These are phyloP conservation scores for Paratrypauchen microcephalus DNA, from an alignment of 2,797 vertebrate genomes.

Conservation along the genomic window DNA sequence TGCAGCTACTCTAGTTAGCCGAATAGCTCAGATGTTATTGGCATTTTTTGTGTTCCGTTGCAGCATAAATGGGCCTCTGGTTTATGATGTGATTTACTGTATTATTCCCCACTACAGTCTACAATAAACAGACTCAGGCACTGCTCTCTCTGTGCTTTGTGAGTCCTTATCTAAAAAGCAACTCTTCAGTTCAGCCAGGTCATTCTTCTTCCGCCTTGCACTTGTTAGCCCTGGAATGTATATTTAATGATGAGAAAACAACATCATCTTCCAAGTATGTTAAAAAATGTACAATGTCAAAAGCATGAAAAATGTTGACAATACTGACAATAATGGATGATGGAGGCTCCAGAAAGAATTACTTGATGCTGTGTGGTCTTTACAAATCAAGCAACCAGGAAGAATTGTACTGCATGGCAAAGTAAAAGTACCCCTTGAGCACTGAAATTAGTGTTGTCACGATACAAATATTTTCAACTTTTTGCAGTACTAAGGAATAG, in stretches of 20 bases:
- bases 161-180: constrained; percentile 65
- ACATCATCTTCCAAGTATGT: constrained; percentile 48
- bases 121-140: background rate
- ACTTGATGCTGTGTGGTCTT: background rate
- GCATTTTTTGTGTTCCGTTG: constrained; percentile 21
- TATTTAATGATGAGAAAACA: constrained; percentile 73
- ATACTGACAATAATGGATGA: constrained; percentile 13
- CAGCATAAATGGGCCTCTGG: constrained; percentile 12
- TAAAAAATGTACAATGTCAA: constrained; percentile 51
- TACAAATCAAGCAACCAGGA: background rate
- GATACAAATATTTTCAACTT: no score
- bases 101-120: constrained; percentile 15
- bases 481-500: no score
- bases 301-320: constrained; percentile 14
- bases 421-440: background rate
- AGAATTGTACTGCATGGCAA: no score
- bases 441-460: background rate
- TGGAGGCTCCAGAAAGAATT: background rate
- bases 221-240: constrained; percentile 66
- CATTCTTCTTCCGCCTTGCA: constrained; percentile 48
- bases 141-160: constrained; percentile 23
- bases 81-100: constrained; percentile 23
- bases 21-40: constrained; percentile 17
- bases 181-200: constrained; percentile 34
- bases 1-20: constrained; percentile 9